Evolutionary conservation across 53 echinoderm and acorn worm genomes (phyloP).

Genomic region (Astropecten irregularis): DNA sequence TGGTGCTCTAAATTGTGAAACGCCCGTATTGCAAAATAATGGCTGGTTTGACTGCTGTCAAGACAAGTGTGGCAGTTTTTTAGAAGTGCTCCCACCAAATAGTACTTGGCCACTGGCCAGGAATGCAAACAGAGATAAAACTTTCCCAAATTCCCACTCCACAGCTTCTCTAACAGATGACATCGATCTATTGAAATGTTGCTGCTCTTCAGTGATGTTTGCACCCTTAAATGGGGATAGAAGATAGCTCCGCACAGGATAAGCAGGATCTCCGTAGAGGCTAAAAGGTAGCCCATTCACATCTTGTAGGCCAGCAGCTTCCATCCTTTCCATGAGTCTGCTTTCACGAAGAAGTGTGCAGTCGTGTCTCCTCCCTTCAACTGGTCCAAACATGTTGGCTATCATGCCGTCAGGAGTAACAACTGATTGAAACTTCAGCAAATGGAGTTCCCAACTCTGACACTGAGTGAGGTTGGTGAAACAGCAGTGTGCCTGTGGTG

Average conservation of each 20-base stretch:
- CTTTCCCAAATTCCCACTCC: conserved; percentile 41
- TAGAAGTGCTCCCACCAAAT: no score
- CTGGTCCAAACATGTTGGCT: conserved; percentile 44
- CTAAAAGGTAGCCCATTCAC: neutral
- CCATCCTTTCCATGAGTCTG: neutral
- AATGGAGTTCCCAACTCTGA: no score
- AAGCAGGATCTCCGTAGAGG: conserved; percentile 48
- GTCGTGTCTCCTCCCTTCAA: conserved; percentile 57
- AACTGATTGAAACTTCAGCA: no score
- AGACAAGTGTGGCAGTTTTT: conserved; percentile 42
- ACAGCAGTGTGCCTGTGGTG: no score
- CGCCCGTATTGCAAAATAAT: no score
- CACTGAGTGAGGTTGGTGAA: no score
- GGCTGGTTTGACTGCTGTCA: conserved; percentile 14
- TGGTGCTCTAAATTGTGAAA: no score
- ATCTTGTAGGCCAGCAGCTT: neutral
- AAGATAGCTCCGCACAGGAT: conserved; percentile 8
- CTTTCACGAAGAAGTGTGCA: conserved; percentile 4
- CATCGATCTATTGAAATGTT: conserved; percentile 25
- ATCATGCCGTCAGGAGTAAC: no score
- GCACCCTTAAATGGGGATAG: conserved; percentile 31
- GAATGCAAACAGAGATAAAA: conserved; percentile 36
- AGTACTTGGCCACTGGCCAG: conserved; percentile 37
- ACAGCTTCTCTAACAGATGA: conserved; percentile 32
- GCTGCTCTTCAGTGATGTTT: conserved; percentile 32